Evolutionary conservation across 2,113 vertebrate species (phyloP).

Genomic region (Nothoprocta pentlandii): DNA sequence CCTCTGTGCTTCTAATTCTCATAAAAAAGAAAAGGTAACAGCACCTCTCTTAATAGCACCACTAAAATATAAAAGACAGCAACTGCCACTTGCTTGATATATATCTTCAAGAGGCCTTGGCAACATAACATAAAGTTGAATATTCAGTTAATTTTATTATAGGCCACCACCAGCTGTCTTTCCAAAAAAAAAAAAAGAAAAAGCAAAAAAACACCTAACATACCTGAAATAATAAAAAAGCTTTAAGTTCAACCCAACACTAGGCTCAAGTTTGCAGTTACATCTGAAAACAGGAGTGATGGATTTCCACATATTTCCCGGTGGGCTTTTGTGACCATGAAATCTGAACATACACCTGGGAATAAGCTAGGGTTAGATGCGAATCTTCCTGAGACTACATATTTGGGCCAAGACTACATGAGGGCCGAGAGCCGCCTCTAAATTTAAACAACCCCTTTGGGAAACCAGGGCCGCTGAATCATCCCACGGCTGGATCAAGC

Average conservation of each 20-base stretch:
- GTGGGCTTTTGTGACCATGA: not conserved
- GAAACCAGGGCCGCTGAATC: not conserved
- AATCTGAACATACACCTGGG: not conserved
- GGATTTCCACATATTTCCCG: not conserved
- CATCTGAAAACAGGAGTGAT: not conserved
- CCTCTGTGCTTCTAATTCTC: not conserved
- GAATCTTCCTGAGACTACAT: rapidly evolving
- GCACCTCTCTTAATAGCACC: not conserved
- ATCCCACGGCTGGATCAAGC: not conserved
- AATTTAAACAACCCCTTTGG: not conserved
- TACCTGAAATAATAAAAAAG: not conserved
- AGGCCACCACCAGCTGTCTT: not conserved
- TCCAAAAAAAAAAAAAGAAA: not conserved
- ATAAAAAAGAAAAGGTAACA: not conserved
- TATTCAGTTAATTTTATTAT: not conserved
- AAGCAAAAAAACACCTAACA: not conserved
- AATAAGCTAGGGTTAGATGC: rapidly evolving
- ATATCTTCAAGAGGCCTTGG: not conserved
- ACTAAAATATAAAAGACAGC: not conserved
- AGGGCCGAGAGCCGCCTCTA: not conserved
- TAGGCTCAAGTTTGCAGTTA: not conserved
- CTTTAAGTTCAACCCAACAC: not conserved
- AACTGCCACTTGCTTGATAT: not conserved
- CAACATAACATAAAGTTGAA: not conserved
- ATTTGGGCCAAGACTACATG: not conserved